Evolutionary conservation across 2,888 invertebrate genomes (phyloP), one percentile per base, ranked within the genome.

Genomic region (Drosophila greeni): DNA sequence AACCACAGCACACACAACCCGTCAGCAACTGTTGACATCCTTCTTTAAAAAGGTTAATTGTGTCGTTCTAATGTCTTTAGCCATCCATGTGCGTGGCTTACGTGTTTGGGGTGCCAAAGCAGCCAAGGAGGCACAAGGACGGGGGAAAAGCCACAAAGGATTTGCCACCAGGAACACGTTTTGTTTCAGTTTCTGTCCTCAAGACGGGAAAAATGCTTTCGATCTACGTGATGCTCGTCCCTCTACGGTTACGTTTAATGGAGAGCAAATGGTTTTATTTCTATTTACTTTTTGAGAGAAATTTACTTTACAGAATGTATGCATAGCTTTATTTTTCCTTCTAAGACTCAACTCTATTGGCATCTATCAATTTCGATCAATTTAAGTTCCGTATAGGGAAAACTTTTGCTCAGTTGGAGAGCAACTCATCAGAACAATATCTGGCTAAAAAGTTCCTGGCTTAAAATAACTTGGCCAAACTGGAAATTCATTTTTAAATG

Each of bases 41-140:
- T 68, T 40, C 48, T 60, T 68, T 69, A 53, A 69, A 67, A 69
- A 60, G 66, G 69, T 67, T 68, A 68, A 68, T 66, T 68, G 66
- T 66, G 66, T 66, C 66, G 52, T 42, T 68, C 60, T 66, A 66
- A 66, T 66, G 66, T 60, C 69, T 66, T 68, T 66, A 60, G 60
- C 69, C 52, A 68, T 52, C 52, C 60, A 68, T 60, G 66, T 67
- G 70, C 66, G 70, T 66, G 66, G 26, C 40, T 66, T 53, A 66
- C 66, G 66, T 66, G 66, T 60, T 60, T 26, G 52, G 66, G 52
- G 36, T 69, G 23, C 48, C 37, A 49, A 64, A 64, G 39, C 20
- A 37, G 52, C 62, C n/a, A 37, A 16, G 11, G 11, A 11, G 33
- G 14, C 12, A 8, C 29, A 31, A 3, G 20, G 14, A 23, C n/a